These are phyloP conservation scores for Mylabris sibirica DNA, from an alignment of 2,888 invertebrate species.

Conservation along the genomic window DNA sequence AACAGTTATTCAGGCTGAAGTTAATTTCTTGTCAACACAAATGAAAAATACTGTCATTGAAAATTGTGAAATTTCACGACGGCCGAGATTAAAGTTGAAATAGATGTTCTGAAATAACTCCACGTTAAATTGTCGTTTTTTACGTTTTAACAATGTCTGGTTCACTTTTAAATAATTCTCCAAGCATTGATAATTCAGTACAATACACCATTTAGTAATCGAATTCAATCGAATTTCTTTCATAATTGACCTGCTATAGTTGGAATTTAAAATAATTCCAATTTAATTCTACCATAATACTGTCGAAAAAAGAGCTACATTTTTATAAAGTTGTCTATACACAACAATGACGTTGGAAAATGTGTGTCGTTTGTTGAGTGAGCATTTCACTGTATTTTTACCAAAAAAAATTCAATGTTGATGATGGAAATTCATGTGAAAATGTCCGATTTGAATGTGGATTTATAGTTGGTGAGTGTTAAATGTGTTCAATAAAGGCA, in stretches of 20 bases:
- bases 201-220: background rate
- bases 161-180: background rate
- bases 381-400: background rate
- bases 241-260: background rate
- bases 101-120: no score
- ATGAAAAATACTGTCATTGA: conserved; percentile 2
- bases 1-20: conserved; percentile 4
- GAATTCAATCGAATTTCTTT: background rate
- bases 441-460: conserved; percentile 26
- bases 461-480: conserved; percentile 32
- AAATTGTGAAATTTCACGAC: background rate
- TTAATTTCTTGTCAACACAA: conserved; percentile 10
- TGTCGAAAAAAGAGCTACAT: no score
- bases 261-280: background rate
- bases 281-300: no score
- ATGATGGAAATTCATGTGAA: conserved; percentile 6
- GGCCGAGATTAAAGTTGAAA: no score
- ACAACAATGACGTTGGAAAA: background rate
- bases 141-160: background rate
- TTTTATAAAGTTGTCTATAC: no score
- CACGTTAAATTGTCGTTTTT: background rate
- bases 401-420: background rate
- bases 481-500: conserved; percentile 50
- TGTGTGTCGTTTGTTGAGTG: background rate
- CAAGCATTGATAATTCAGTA: background rate